Conservation (phyloP, 2,888 invertebrate genomes). For the Oasisia sp. region DNA sequence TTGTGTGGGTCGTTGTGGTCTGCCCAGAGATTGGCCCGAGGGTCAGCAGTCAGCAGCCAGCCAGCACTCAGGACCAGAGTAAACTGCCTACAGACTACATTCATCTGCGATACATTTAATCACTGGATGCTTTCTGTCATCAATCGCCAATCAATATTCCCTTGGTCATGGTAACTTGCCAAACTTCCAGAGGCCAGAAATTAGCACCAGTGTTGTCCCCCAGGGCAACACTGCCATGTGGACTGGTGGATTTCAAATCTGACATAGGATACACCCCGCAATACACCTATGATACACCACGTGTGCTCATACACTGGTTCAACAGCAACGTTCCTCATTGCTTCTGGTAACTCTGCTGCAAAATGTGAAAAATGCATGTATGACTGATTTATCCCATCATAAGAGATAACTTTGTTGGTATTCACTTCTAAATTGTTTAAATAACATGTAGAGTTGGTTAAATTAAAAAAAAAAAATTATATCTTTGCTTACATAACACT, state of each 20-base stretch:
- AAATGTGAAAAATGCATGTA: not conserved
- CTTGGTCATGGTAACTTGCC: not conserved
- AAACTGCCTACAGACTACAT: not conserved
- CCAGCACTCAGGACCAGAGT: not conserved
- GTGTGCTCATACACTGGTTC: too few species aligned
- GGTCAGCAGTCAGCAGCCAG: not conserved
- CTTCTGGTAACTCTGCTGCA: not conserved
- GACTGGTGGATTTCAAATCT: not conserved
- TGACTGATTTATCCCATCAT: not conserved
- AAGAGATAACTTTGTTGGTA: not conserved
- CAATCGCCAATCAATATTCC: conserved; percentile 5
- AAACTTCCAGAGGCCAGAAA: conserved; percentile 13
- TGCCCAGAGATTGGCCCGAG: not conserved
- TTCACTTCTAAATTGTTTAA: too few species aligned
- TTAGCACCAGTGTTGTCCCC: conserved; percentile 13
- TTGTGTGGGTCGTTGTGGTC: not conserved
- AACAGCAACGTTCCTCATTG: not conserved
- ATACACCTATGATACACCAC: too few species aligned
- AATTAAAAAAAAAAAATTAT: too few species aligned
- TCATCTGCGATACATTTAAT: not conserved
- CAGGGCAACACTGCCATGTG: not conserved
- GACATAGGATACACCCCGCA: not conserved
- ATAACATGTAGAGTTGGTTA: too few species aligned
- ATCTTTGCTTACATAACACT: too few species aligned
- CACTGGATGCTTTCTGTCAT: not conserved